Conservation (phyloP, 2,113 vertebrate species). For the Trachemys scripta region DNA sequence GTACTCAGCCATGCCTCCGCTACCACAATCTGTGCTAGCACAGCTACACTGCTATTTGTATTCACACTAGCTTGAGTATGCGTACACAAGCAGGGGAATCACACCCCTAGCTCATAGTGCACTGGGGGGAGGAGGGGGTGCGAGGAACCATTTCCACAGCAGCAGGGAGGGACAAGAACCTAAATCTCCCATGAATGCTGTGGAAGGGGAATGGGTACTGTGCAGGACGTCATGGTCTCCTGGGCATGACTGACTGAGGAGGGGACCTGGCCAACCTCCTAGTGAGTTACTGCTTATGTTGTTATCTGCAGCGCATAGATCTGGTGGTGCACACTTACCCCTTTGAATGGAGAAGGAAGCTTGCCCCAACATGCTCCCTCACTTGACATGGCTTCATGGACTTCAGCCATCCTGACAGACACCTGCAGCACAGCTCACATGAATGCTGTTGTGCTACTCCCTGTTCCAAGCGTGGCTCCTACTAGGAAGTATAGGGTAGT, state of each 20-base stretch:
- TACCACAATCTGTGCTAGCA: too few relatives aligned
- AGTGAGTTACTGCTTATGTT: not conserved
- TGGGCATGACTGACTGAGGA: not conserved
- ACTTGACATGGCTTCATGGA: not conserved
- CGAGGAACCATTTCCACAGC: not conserved
- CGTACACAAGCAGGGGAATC: too few relatives aligned
- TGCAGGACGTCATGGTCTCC: not conserved
- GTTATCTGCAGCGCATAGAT: not conserved
- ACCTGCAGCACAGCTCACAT: not conserved
- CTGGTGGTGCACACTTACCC: not conserved
- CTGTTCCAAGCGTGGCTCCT: not conserved
- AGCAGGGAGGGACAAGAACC: not conserved
- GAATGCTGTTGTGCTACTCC: not conserved
- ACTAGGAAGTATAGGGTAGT: not conserved
- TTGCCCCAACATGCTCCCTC: not conserved
- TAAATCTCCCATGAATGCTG: not conserved
- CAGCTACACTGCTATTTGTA: too few relatives aligned
- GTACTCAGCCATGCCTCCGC: not conserved
- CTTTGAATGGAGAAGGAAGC: not conserved
- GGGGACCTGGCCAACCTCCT: not conserved
- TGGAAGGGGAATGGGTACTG: not conserved
- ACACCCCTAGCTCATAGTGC: not conserved
- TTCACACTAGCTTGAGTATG: too few relatives aligned
- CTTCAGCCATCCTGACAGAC: not conserved
- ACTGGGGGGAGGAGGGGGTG: not conserved